Evolutionary conservation across 2,888 invertebrate genomes (phyloP).

Genomic region (Protodeltote pygarga): DNA sequence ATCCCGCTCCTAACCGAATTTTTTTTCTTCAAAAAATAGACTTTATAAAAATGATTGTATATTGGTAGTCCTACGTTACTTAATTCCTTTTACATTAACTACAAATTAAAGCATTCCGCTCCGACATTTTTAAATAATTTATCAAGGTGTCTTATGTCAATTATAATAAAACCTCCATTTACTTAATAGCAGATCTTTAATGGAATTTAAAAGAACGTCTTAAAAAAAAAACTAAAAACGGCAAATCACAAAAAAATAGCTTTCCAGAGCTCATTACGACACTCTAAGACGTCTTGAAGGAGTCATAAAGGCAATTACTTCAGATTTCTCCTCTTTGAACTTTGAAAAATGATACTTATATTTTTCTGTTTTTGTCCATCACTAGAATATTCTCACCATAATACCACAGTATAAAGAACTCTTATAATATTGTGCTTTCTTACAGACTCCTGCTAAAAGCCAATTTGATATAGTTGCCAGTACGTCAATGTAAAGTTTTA

Average conservation of each 20-base stretch:
- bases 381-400: too few species aligned
- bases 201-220: constrained; percentile 43
- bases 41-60: too few species aligned
- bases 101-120: background rate
- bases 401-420: too few species aligned
- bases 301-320: constrained; percentile 69
- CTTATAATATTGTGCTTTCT: too few species aligned
- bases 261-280: constrained; percentile 67
- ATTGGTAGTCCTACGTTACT: too few species aligned
- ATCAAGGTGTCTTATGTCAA: background rate
- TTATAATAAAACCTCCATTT: constrained; percentile 37
- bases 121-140: too few species aligned
- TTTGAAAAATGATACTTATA: constrained; percentile 31
- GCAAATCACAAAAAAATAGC: constrained; percentile 58
- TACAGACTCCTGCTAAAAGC: too few species aligned
- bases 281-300: constrained; percentile 59
- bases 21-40: too few species aligned
- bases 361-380: constrained; percentile 22
- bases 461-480: too few species aligned
- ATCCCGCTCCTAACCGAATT: too few species aligned
- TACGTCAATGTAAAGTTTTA: too few species aligned
- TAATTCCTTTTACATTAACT: too few species aligned
- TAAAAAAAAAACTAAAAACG: constrained; percentile 53
- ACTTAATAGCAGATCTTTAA: constrained; percentile 38
- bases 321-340: constrained; percentile 52